These are phyloP conservation scores for Mechanitis mazaeus DNA, from an alignment of 2,888 invertebrate species.

Conservation along the genomic window DNA sequence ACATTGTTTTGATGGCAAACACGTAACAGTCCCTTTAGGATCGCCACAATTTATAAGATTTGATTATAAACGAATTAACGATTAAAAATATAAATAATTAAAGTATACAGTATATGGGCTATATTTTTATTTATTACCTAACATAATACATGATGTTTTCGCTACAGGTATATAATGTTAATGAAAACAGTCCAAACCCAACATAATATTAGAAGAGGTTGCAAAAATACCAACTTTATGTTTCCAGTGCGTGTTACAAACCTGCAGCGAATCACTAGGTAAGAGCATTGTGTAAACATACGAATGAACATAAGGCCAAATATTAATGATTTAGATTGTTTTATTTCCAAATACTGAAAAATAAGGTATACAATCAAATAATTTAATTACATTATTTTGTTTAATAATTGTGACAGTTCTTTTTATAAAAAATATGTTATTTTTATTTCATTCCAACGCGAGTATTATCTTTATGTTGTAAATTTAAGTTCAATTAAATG, in stretches of 20 bases:
- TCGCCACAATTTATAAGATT: too few species aligned
- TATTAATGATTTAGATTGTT: slow-evolving; percentile 15
- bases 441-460: too few species aligned
- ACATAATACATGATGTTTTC: background rate
- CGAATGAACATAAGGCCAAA: slow-evolving; percentile 33
- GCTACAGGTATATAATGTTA: background rate
- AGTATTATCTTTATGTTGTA: too few species aligned
- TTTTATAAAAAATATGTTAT: too few species aligned
- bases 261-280: slow-evolving; percentile 41
- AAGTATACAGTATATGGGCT: too few species aligned
- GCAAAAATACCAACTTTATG: slow-evolving; percentile 50
- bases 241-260: slow-evolving; percentile 42
- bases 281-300: slow-evolving; percentile 25
- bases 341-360: background rate
- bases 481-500: too few species aligned
- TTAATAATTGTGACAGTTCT: too few species aligned
- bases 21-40: too few species aligned
- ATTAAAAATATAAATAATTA: too few species aligned
- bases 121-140: background rate
- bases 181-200: slow-evolving; percentile 19
- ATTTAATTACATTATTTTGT: background rate
- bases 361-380: background rate
- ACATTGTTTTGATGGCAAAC: too few species aligned
- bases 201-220: slow-evolving; percentile 38
- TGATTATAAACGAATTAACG: too few species aligned